phyloP scores from a whole-genome alignment of 2,888 invertebrate genomes.

The Acrocera orbiculus region DNA sequence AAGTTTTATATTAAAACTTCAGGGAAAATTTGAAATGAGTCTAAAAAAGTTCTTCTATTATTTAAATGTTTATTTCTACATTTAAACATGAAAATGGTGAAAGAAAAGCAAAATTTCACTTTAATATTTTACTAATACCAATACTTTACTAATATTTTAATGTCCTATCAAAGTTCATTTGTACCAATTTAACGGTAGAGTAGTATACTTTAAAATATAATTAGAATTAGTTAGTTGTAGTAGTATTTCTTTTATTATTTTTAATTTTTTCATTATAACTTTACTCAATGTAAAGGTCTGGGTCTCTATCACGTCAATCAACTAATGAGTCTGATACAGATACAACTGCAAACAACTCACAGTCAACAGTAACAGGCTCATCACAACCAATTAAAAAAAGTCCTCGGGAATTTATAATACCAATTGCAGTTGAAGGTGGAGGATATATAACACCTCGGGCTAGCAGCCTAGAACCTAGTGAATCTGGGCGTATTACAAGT shows the following conservation, averaged over 20 bases:
- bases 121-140: no score
- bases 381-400: conserved; percentile 69
- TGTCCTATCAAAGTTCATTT: no score
- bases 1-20: no score
- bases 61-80: no score
- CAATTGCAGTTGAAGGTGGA: conserved; percentile 82
- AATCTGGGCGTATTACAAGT: conserved; percentile 39
- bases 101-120: no score
- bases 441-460: conserved; percentile 48
- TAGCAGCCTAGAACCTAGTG: conserved; percentile 58
- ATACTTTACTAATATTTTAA: no score
- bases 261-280: not conserved
- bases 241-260: not conserved
- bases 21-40: no score
- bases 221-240: no score
- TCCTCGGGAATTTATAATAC: conserved; percentile 79
- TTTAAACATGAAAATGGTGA: no score
- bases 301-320: conserved; percentile 42
- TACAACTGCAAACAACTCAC: conserved; percentile 34
- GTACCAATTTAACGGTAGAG: no score
- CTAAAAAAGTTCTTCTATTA: no score
- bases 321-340: conserved; percentile 56
- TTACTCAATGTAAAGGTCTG: conserved; percentile 5
- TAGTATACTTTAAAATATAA: no score
- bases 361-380: conserved; percentile 22